Evolutionary conservation across 1,140 invertebrate species (phyloP).

Genomic region (Drosophila parvula): DNA sequence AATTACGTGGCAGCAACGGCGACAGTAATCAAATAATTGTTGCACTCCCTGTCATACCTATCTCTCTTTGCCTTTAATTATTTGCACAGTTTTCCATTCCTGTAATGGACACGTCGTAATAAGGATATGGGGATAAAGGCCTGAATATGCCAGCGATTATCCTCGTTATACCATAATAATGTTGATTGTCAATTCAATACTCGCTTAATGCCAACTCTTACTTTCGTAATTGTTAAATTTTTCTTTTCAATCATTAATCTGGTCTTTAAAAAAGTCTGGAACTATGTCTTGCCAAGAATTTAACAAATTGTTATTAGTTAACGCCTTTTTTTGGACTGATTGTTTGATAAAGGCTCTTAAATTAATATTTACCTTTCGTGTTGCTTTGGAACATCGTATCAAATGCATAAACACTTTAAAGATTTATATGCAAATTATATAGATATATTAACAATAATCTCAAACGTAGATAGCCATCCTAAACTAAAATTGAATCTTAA

Average conservation of each 20-base stretch:
- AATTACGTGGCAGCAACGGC: constrained; percentile 62
- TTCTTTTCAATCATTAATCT: not conserved
- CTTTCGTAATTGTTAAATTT: not conserved
- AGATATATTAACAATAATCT: no score
- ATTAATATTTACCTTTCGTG: no score
- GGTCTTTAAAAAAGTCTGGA: not conserved
- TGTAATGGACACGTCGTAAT: constrained; percentile 44
- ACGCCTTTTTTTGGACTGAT: no score
- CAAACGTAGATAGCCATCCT: no score
- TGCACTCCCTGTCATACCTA: constrained; percentile 67
- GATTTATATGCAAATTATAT: no score
- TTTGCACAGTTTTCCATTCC: constrained; percentile 63
- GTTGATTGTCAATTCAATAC: not conserved
- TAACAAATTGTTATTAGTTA: no score
- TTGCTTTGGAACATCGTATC: no score
- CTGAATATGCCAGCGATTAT: constrained; percentile 38
- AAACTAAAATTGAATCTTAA: no score
- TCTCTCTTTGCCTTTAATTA: constrained; percentile 70
- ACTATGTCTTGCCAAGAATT: not conserved
- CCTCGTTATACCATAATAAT: constrained; percentile 6
- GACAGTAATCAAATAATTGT: constrained; percentile 83
- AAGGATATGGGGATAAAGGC: constrained; percentile 34
- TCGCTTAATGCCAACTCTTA: not conserved
- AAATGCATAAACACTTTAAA: no score
- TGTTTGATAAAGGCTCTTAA: no score